A percentile compares a stretch with the other conserved stretches of the same genome.
Evolutionary conservation across 2,797 vertebrate species (phyloP).

Genomic region (Poeciliopsis gracilis): DNA sequence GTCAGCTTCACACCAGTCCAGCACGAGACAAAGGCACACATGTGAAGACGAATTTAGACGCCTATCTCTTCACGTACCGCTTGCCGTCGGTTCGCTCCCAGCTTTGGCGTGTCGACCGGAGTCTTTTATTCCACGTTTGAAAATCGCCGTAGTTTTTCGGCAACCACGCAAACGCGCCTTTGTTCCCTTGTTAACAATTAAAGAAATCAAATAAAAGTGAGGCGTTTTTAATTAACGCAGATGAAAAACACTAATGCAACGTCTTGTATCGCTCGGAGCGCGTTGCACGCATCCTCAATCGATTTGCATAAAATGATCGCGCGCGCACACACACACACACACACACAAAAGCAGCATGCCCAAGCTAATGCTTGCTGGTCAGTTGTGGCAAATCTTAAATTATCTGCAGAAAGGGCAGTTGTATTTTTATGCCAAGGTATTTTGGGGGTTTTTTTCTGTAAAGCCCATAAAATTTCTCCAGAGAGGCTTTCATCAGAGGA

Average conservation of each 20-base stretch:
- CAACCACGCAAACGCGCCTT: not conserved
- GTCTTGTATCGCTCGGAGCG: not conserved
- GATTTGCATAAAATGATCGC: conserved; percentile 15
- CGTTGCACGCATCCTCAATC: conserved; percentile 11
- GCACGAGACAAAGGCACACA: conserved; percentile 67
- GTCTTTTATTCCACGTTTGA: not conserved
- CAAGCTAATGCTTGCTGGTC: conserved; percentile 9
- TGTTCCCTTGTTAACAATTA: not conserved
- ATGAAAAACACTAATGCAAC: conserved; percentile 2
- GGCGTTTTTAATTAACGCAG: not conserved
- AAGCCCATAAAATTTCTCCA: conserved; percentile 29
- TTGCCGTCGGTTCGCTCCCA: not conserved
- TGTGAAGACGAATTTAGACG: conserved; percentile 38
- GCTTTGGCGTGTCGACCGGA: not conserved
- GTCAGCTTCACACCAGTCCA: conserved; percentile 66
- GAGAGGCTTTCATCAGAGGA: conserved; percentile 48
- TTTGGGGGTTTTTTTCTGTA: conserved; percentile 24
- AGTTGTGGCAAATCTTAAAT: conserved; percentile 32
- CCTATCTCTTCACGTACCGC: conserved; percentile 3
- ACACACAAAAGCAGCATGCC: not conserved
- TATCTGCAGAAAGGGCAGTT: conserved; percentile 31
- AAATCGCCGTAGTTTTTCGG: not conserved
- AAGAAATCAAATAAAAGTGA: not conserved
- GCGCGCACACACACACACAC: not conserved
- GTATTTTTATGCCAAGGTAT: conserved; percentile 13